Conservation (phyloP, 2,113 vertebrate genomes). For the Esox niger region DNA sequence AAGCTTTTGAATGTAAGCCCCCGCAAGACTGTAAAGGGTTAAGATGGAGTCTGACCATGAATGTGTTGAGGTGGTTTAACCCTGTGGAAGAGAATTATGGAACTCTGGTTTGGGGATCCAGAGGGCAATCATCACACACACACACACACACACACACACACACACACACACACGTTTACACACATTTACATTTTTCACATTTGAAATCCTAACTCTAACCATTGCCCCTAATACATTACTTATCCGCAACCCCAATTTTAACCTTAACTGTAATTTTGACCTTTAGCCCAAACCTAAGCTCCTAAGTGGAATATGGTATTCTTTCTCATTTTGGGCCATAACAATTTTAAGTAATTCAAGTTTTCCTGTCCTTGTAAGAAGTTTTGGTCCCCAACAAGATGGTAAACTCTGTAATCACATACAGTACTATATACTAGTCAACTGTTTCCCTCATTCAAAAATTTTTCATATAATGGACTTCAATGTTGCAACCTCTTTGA, state of each 20-base stretch:
- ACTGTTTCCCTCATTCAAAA: neutral
- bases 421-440: too few relatives aligned
- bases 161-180: too few relatives aligned
- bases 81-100: constrained; percentile 45
- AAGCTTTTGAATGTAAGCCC: neutral
- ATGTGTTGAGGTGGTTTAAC: constrained; percentile 52
- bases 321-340: neutral
- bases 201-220: too few relatives aligned
- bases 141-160: neutral
- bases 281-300: too few relatives aligned
- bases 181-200: too few relatives aligned
- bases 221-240: too few relatives aligned
- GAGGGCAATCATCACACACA: constrained; percentile 10
- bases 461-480: neutral
- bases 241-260: too few relatives aligned
- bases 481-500: neutral
- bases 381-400: too few relatives aligned
- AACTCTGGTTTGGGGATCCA: constrained; percentile 39
- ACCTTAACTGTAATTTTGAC: too few relatives aligned
- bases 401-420: too few relatives aligned
- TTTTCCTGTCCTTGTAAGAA: too few relatives aligned
- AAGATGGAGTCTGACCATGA: constrained; percentile 40
- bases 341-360: neutral
- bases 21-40: too few relatives aligned
- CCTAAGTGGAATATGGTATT: neutral